Base-by-base conservation (phyloP, 2,888 invertebrate genomes). In the Scaptomyza parva region DNA sequence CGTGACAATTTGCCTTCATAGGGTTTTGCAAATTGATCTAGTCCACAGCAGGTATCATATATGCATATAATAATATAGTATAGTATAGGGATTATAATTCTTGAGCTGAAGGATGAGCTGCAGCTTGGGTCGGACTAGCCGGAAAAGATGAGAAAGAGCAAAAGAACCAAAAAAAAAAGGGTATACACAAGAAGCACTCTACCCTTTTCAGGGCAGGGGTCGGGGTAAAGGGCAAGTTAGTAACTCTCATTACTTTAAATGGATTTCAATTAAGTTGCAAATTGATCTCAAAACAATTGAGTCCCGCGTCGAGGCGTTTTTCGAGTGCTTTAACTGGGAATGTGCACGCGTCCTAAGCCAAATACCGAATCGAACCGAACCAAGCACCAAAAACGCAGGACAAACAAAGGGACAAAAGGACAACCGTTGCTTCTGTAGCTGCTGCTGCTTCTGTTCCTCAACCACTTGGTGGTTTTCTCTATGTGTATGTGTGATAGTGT, bases 231-330 rank as follows among this genome's bases (percentile, higher is more conserved):
- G 74, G 75, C 81, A 83, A 86, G 82, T 83, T 83, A 83, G 82
- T 83, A 83, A 83, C 82, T 90, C 89, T 88, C 86, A 89, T 90
- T 90, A 89, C 83, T 88, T 89, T 89, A 80, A 90, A 89, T 82
- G 88, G 89, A 89, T 90, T 89, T 89, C 81, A 89, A 90, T 89
- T 89, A 90, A 86, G 89, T 84, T 82, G 76, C 88, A 89, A 89
- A 89, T 90, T 88, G 88, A 88, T 81, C 80, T 72, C 76, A 74
- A 76, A 88, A 89, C 90, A 90, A 90, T 78, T 78, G 88, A 70
- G 53, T 70, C 11, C 30, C 83, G 76, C 64, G 80, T 22, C 74
- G 86, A 80, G 83, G 75, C 86, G 81, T 78, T 37, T 76, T 70
- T 84, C 47, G 82, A 84, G 86, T 82, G 78, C 76, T 81, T 82